A percentile compares a stretch with the other conserved stretches of the same genome.
Evolutionary conservation across 2,888 invertebrate genomes (phyloP).

Genomic region (Trissolcus japonicus): DNA sequence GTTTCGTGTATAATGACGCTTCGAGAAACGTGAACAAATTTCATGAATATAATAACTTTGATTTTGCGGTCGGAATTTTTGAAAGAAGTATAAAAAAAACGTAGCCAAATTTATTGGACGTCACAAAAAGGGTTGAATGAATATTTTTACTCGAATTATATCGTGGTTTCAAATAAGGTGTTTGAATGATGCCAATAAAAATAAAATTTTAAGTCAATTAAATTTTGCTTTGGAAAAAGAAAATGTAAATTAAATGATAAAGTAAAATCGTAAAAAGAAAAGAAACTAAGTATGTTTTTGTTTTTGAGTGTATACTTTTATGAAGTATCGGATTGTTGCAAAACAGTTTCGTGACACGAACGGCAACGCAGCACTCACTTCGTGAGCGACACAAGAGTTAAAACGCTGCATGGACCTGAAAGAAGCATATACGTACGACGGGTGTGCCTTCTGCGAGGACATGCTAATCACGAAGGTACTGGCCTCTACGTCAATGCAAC

Average conservation of each 20-base stretch:
- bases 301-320: slow-evolving; percentile 40
- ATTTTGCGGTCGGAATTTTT: slow-evolving; percentile 16
- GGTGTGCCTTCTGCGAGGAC: slow-evolving; percentile 65
- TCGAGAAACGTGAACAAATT: slow-evolving; percentile 23
- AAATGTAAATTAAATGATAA: not conserved
- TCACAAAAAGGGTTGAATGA: not conserved
- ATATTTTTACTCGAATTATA: not conserved
- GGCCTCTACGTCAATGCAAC: slow-evolving; percentile 45
- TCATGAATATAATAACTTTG: slow-evolving; percentile 18
- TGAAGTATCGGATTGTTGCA: slow-evolving; percentile 46
- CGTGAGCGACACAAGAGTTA: slow-evolving; percentile 22
- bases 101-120: not conserved
- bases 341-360: slow-evolving; percentile 55
- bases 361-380: slow-evolving; percentile 26
- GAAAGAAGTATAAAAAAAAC: not conserved
- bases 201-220: not conserved
- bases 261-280: slow-evolving; percentile 1
- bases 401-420: slow-evolving; percentile 33
- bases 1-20: slow-evolving; percentile 19
- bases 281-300: slow-evolving; percentile 6
- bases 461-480: slow-evolving; percentile 64
- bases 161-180: no score
- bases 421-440: slow-evolving; percentile 58
- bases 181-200: not conserved
- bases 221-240: not conserved